Evolutionary conservation across 2,888 invertebrate genomes (phyloP).

Genomic region (Argyresthia goedartella): DNA sequence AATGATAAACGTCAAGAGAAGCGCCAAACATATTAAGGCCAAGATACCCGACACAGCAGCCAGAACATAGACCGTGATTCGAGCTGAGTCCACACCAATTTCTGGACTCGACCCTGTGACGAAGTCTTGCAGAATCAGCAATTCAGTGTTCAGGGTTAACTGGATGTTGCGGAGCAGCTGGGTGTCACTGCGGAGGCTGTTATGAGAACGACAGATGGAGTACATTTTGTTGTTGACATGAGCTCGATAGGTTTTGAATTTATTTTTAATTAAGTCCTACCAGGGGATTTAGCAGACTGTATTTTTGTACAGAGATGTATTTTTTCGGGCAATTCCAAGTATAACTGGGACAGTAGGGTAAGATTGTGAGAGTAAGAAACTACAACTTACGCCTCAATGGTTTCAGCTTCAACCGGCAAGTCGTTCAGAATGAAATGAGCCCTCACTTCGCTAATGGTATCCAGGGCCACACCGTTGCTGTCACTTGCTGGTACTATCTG

Average conservation of each 20-base stretch:
- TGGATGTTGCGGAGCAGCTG: conserved; percentile 50
- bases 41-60: conserved; percentile 64
- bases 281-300: too few species aligned
- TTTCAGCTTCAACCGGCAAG: conserved; percentile 56
- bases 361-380: neutral
- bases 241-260: too few species aligned
- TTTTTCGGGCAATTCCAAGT: too few species aligned
- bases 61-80: conserved; percentile 62
- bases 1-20: conserved; percentile 66
- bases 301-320: too few species aligned
- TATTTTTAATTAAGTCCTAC: too few species aligned
- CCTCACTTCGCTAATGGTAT: conserved; percentile 54
- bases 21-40: conserved; percentile 48
- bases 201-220: neutral
- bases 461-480: conserved; percentile 34
- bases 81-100: conserved; percentile 28
- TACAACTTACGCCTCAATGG: conserved; percentile 63
- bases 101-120: conserved; percentile 38
- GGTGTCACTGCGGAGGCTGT: conserved; percentile 56
- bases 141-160: conserved; percentile 30
- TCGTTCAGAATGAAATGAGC: conserved; percentile 71
- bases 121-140: conserved; percentile 56
- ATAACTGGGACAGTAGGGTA: too few species aligned
- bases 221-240: neutral
- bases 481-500: conserved; percentile 50